Conservation (phyloP, 2,888 invertebrate genomes). For the Melipona bicolor region DNA sequence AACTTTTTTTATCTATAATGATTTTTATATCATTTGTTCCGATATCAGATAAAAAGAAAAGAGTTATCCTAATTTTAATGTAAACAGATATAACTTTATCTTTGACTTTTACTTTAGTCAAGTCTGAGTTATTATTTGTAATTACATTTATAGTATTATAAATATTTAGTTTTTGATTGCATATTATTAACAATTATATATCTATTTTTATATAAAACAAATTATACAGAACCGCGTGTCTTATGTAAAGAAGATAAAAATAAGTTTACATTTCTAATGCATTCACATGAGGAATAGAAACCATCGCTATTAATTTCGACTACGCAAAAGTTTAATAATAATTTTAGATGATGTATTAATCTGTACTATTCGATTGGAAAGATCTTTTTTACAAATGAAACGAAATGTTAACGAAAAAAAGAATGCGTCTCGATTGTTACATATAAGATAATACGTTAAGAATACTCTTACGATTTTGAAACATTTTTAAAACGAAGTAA, state of each 20-base stretch:
- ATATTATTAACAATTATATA: slow-evolving; percentile 14
- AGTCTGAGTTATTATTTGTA: slow-evolving; percentile 20
- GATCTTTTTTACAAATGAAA: not conserved
- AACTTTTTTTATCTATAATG: slow-evolving; percentile 1
- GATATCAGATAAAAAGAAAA: slow-evolving; percentile 4
- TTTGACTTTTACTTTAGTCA: not conserved
- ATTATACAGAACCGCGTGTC: not conserved
- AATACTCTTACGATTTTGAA: slow-evolving; percentile 28
- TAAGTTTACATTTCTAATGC: not conserved
- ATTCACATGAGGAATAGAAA: not conserved
- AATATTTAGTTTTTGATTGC: slow-evolving; percentile 16
- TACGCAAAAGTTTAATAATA: slow-evolving; percentile 28
- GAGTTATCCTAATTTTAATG: slow-evolving; percentile 21
- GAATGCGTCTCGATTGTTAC: slow-evolving; percentile 36
- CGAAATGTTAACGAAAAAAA: slow-evolving; percentile 20
- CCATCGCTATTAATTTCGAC: not conserved
- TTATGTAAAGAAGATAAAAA: not conserved
- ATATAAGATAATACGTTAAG: slow-evolving; percentile 29
- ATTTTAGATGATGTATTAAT: slow-evolving; percentile 3
- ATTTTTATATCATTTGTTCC: not conserved
- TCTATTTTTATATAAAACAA: not conserved
- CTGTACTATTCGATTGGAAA: slow-evolving; percentile 8
- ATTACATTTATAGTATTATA: slow-evolving; percentile 20
- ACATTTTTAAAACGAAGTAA: slow-evolving; percentile 39
- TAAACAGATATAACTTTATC: not conserved